Percentiles rank a stretch among this genome's conserved stretches.
Conservation (phyloP, 2,888 invertebrate genomes). For the Nyleta sp. region DNA sequence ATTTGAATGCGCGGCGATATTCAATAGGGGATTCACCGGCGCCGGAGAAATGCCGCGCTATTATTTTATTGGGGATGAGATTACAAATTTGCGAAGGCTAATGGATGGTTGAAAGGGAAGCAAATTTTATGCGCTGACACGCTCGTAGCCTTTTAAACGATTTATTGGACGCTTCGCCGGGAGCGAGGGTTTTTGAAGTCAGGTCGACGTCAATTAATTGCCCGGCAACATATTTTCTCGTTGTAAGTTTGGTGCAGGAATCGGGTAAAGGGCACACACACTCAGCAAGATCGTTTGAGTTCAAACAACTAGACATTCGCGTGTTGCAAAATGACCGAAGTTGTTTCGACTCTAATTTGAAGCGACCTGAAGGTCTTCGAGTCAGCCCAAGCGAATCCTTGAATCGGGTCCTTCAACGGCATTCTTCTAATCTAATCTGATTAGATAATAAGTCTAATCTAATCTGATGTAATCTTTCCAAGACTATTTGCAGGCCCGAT, state of each 20-base stretch:
- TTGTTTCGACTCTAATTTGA: too few species aligned
- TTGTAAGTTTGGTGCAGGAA: constrained; percentile 39
- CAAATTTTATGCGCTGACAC: constrained; percentile 43
- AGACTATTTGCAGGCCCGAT: too few species aligned
- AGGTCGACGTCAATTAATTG: constrained; percentile 57
- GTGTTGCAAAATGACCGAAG: too few species aligned
- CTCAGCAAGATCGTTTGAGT: too few species aligned
- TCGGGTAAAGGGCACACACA: constrained; percentile 5
- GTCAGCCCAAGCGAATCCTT: too few species aligned
- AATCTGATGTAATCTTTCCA: too few species aligned
- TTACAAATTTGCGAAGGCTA: constrained; percentile 62
- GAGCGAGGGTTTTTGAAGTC: constrained; percentile 47
- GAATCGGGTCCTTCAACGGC: too few species aligned
- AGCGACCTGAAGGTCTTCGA: too few species aligned
- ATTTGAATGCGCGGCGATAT: constrained; percentile 53
- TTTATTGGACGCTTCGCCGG: constrained; percentile 41
- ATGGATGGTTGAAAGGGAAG: constrained; percentile 58
- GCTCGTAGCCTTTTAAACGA: constrained; percentile 38
- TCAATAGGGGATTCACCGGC: constrained; percentile 49
- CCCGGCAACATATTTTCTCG: constrained; percentile 39
- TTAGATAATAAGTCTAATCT: too few species aligned
- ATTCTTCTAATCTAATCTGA: too few species aligned
- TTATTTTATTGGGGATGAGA: constrained; percentile 61
- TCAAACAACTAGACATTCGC: too few species aligned
- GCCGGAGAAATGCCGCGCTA: constrained; percentile 42